A percentile compares a stretch with the other conserved stretches of the same genome.
These are phyloP conservation scores for Branchellion lobata DNA, from an alignment of 2,888 invertebrate genomes.

Conservation along the genomic window DNA sequence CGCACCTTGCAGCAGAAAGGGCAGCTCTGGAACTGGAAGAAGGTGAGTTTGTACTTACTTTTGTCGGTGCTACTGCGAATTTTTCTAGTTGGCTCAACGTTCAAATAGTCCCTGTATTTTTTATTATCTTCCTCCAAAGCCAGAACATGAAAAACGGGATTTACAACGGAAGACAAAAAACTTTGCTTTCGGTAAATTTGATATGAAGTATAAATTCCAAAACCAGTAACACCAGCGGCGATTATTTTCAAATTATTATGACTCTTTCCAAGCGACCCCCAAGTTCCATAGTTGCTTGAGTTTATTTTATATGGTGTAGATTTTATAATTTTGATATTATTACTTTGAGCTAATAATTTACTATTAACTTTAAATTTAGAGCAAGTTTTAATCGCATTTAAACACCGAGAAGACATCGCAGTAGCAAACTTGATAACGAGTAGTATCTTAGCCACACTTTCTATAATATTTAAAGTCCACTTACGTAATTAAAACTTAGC, in stretches of 20 bases:
- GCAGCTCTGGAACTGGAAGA: slow-evolving; percentile 95
- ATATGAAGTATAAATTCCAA: not conserved
- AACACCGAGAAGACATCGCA: slow-evolving; percentile 1
- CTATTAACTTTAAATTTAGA: not conserved
- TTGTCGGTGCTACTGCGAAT: slow-evolving; percentile 52
- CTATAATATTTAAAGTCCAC: no score
- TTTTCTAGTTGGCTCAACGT: slow-evolving; percentile 10
- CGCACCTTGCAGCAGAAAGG: slow-evolving; percentile 88
- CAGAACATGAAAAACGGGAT: not conserved
- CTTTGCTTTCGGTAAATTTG: not conserved
- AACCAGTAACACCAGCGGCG: not conserved
- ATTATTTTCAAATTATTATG: not conserved
- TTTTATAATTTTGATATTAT: not conserved
- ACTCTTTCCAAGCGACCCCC: not conserved
- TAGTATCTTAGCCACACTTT: no score
- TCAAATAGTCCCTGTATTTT: not conserved
- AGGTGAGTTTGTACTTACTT: slow-evolving; percentile 69
- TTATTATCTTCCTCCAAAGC: not conserved
- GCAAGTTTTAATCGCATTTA: not conserved
- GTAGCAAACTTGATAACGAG: no score
- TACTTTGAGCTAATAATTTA: not conserved
- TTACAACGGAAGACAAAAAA: no score
- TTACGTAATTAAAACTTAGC: no score
- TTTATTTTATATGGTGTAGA: not conserved
- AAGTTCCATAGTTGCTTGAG: not conserved